A percentile compares a stretch with the other conserved stretches of the same genome.
Evolutionary conservation across 2,797 vertebrate species (phyloP).

Genomic region (Avahi laniger): DNA sequence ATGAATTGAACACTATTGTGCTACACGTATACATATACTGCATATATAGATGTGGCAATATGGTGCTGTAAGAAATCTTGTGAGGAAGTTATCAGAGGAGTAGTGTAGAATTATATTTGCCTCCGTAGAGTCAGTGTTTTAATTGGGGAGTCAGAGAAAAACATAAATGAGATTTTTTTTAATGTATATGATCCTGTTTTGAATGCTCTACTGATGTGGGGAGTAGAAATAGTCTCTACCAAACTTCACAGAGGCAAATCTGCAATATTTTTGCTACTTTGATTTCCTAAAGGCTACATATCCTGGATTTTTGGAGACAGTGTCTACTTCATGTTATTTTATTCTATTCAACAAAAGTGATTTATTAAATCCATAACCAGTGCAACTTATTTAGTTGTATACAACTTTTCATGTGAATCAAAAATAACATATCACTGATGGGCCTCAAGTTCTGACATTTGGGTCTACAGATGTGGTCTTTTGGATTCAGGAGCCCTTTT

Average conservation of each 20-base stretch:
- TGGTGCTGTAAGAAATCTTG: background rate
- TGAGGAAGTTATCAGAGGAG: background rate
- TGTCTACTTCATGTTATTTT: slow-evolving; percentile 6
- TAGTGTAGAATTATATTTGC: background rate
- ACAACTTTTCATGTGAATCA: background rate
- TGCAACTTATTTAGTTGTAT: background rate
- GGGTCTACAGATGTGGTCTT: slow-evolving; percentile 8
- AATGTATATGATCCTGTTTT: background rate
- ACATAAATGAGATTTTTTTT: background rate
- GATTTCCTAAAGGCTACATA: background rate
- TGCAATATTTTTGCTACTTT: slow-evolving; percentile 3
- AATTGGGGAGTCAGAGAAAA: background rate
- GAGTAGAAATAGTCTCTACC: background rate
- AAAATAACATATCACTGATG: background rate
- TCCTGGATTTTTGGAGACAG: background rate
- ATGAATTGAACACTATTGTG: background rate
- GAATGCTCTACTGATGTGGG: background rate
- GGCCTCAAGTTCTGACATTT: background rate
- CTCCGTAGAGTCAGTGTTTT: slow-evolving; percentile 3
- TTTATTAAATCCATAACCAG: background rate
- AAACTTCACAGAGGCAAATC: background rate
- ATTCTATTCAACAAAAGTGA: background rate
- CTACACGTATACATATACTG: background rate
- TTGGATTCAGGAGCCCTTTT: background rate
- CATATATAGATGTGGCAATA: background rate